Evolutionary conservation across 2,888 invertebrate genomes (phyloP).

Genomic region (Eristalis arbustorum): DNA sequence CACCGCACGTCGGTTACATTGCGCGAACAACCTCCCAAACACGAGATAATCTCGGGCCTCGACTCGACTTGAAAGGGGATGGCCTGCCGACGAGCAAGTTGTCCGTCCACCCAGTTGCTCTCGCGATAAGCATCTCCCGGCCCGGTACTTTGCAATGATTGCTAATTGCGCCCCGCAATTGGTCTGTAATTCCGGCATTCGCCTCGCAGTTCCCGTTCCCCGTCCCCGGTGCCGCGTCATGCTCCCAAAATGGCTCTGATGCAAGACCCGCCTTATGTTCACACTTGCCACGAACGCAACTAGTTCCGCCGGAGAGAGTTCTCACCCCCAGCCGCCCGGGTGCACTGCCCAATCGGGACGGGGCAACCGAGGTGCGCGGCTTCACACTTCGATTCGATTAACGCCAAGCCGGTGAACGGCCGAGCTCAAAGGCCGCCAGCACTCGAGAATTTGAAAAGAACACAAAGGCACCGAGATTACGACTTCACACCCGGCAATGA

Average conservation of each 20-base stretch:
- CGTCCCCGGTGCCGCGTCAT: neutral
- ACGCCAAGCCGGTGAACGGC: conserved; percentile 5
- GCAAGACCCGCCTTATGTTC: conserved; percentile 25
- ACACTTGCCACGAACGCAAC: conserved; percentile 18
- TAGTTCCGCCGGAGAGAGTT: neutral
- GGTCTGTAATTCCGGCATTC: conserved; percentile 38
- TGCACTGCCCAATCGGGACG: conserved; percentile 5
- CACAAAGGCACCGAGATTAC: conserved; percentile 39
- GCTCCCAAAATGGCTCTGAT: conserved; percentile 21
- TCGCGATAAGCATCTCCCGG: conserved; percentile 50
- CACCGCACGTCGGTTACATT: conserved; percentile 44
- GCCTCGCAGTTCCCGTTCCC: neutral
- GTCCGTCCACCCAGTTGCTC: conserved; percentile 31
- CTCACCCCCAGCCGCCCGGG: neutral
- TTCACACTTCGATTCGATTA: conserved; percentile 45
- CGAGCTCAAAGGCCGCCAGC: conserved; percentile 1
- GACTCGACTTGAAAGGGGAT: conserved; percentile 62
- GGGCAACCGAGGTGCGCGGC: neutral
- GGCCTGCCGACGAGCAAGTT: conserved; percentile 61
- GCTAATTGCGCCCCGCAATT: conserved; percentile 47
- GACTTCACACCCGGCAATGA: conserved; percentile 49
- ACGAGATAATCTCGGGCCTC: conserved; percentile 60
- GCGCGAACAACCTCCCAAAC: conserved; percentile 69
- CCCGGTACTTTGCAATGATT: conserved; percentile 50
- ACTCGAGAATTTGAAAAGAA: conserved; percentile 41